These are phyloP conservation scores for Rhabdomys dilectus DNA, from an alignment of 2,113 vertebrate genomes.

Conservation along the genomic window DNA sequence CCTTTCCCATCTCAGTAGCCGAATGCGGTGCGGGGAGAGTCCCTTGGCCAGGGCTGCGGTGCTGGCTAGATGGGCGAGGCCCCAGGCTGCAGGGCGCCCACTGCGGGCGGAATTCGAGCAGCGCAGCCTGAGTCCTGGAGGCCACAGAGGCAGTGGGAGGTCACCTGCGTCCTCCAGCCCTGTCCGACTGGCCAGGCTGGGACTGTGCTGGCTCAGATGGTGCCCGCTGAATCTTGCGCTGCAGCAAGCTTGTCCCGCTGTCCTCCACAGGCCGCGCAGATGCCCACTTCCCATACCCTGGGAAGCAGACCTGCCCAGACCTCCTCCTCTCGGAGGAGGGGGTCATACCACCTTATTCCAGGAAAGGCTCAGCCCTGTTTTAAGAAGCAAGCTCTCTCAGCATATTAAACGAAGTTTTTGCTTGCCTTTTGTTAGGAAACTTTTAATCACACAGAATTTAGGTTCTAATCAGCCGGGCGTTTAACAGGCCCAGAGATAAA, in stretches of 20 bases:
- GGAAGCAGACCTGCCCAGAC: not conserved
- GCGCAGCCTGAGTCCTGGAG: not conserved
- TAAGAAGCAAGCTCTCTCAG: not conserved
- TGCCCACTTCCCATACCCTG: not conserved
- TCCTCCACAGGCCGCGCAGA: not conserved
- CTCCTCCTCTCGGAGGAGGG: not conserved
- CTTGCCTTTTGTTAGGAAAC: constrained; percentile 72
- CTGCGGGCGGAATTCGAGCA: not conserved
- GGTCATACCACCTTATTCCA: not conserved
- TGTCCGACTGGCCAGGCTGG: not conserved
- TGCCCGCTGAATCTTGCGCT: not conserved
- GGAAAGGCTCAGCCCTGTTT: not conserved
- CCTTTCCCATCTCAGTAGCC: not conserved
- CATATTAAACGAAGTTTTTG: not conserved
- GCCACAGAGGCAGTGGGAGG: not conserved
- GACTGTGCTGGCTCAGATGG: not conserved
- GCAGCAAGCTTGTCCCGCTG: not conserved
- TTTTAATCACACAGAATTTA: constrained; percentile 70
- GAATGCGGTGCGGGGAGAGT: fast-evolving
- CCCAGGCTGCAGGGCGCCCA: constrained; percentile 53
- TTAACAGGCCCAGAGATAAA: constrained; percentile 54
- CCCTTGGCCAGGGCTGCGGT: not conserved
- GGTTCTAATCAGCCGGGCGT: constrained; percentile 51
- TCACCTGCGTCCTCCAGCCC: not conserved
- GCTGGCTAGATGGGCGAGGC: not conserved